A percentile compares a stretch with the other conserved stretches of the same genome.
Evolutionary conservation across 1,140 invertebrate species (phyloP).

Genomic region (Zaprionus ornatus): DNA sequence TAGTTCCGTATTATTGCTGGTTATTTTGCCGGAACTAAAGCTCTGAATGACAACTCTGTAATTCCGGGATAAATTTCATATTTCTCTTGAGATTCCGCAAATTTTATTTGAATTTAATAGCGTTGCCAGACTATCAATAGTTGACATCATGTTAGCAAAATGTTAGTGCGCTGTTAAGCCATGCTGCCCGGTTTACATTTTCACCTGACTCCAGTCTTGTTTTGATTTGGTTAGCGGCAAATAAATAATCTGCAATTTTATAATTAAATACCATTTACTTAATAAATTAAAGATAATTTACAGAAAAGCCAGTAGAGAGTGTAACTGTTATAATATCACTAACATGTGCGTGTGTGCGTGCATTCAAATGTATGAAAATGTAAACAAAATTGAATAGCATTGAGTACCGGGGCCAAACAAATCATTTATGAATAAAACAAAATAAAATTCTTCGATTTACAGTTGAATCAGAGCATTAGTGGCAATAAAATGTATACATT

Average conservation of each 20-base stretch:
- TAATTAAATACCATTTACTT: not conserved
- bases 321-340: not conserved
- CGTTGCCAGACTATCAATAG: not conserved
- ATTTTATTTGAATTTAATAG: not conserved
- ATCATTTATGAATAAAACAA: slow-evolving; percentile 15
- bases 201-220: slow-evolving; percentile 3
- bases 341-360: not conserved
- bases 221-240: not conserved
- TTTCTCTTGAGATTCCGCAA: not conserved
- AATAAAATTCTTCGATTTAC: slow-evolving; percentile 22
- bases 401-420: slow-evolving; percentile 34
- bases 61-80: slow-evolving; percentile 98
- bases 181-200: not conserved
- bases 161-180: not conserved
- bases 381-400: slow-evolving; percentile 36
- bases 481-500: slow-evolving; percentile 19
- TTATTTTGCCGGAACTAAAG: slow-evolving; percentile 96
- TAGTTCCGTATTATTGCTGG: slow-evolving; percentile 90
- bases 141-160: not conserved
- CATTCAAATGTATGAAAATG: not conserved
- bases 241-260: not conserved
- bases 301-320: not conserved
- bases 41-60: slow-evolving; percentile 94
- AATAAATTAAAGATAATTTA: not conserved
- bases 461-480: not conserved